Evolutionary conservation across 2,113 vertebrate species (phyloP).

Genomic region (Martes martes): DNA sequence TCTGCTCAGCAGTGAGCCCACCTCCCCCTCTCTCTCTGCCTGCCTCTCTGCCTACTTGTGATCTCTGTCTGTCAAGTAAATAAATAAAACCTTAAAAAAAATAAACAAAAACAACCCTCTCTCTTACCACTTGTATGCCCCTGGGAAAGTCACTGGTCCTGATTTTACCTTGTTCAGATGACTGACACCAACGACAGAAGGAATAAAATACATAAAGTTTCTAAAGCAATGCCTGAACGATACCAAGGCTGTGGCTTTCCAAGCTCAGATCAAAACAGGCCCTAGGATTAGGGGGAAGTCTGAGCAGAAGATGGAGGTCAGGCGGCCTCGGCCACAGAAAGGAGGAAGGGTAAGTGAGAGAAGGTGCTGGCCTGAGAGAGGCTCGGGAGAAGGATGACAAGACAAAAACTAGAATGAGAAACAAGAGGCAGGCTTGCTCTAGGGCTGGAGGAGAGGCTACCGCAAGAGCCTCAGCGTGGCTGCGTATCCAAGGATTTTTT

Average conservation of each 20-base stretch:
- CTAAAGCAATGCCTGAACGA: neutral
- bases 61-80: too few relatives aligned
- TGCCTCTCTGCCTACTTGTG: too few relatives aligned
- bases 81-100: too few relatives aligned
- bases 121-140: neutral
- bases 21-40: too few relatives aligned
- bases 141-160: neutral
- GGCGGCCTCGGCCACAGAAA: neutral
- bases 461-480: accelerated
- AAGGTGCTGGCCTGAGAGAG: neutral
- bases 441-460: too few relatives aligned
- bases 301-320: neutral
- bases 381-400: neutral
- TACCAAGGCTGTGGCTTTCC: neutral
- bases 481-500: accelerated
- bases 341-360: neutral
- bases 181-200: neutral
- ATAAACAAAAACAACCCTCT: neutral
- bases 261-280: neutral
- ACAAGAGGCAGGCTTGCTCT: neutral
- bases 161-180: neutral
- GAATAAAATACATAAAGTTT: neutral
- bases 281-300: neutral
- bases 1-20: too few relatives aligned
- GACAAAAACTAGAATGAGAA: neutral